Conservation (phyloP, 2,888 invertebrate species). For the Apoda limacodes region DNA sequence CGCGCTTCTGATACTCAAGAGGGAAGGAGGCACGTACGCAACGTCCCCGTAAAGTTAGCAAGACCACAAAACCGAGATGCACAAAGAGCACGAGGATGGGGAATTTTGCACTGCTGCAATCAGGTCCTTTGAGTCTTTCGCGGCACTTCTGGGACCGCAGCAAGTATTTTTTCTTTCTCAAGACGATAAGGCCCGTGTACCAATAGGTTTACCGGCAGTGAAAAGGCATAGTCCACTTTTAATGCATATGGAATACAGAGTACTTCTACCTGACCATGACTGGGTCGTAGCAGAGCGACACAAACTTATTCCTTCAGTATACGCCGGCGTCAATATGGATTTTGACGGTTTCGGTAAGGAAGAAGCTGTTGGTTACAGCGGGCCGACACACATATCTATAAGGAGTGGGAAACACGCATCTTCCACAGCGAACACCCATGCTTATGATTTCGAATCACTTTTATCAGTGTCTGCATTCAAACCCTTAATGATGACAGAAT, state of each 20-base stretch:
- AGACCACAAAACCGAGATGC: conserved; percentile 15
- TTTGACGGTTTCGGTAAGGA: conserved; percentile 5
- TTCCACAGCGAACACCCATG: conserved; percentile 7
- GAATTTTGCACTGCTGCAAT: conserved; percentile 21
- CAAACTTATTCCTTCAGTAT: conserved; percentile 8
- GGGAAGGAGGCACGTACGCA: no score
- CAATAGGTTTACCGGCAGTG: no score
- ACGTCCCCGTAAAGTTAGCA: conserved; percentile 17
- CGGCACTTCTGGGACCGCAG: conserved; percentile 19
- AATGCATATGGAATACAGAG: no score
- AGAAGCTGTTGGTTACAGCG: no score
- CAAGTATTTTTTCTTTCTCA: conserved; percentile 19
- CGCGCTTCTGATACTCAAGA: conserved; percentile 15
- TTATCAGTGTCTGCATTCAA: no score
- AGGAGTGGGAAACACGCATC: conserved; percentile 5
- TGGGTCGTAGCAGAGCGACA: conserved; percentile 11
- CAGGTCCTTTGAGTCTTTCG: conserved; percentile 19
- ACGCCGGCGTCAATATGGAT: no score
- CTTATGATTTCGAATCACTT: no score
- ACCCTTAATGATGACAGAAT: no score
- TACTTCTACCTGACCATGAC: no score
- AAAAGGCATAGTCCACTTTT: no score
- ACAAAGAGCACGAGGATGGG: conserved; percentile 18
- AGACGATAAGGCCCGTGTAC: conserved; percentile 19
- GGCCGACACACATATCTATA: conserved; percentile 5